Evolutionary conservation across 2,888 invertebrate species (phyloP).

Genomic region (Cryptocephalus primarius): DNA sequence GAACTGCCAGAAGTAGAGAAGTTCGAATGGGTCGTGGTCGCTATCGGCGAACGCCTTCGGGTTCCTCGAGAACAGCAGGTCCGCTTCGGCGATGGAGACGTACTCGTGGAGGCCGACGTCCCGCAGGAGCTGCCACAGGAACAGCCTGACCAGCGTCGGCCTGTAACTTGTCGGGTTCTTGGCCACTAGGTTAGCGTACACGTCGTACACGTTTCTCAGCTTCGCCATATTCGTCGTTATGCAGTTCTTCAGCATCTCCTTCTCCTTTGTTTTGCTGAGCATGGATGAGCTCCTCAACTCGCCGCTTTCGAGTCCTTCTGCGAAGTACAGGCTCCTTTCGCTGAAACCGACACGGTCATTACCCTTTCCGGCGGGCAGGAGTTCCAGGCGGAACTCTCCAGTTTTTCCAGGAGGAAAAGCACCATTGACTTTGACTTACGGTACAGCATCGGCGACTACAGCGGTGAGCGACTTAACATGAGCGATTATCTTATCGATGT

Average conservation of each 20-base stretch:
- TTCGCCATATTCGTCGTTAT: constrained; percentile 39
- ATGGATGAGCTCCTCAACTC: too few relatives aligned
- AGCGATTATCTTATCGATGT: constrained; percentile 34
- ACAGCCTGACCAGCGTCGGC: constrained; percentile 40
- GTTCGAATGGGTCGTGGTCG: constrained; percentile 47
- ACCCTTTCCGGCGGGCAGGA: too few relatives aligned
- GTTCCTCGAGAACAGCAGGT: constrained; percentile 40
- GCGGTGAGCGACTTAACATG: background rate
- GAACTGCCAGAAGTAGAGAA: constrained; percentile 52
- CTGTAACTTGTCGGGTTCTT: constrained; percentile 19
- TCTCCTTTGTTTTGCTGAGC: constrained; percentile 30
- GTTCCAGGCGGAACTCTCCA: too few relatives aligned
- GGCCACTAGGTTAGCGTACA: constrained; percentile 40
- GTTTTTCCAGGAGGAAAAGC: too few relatives aligned
- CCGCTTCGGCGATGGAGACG: constrained; percentile 41
- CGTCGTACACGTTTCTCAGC: constrained; percentile 41
- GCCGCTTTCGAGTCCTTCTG: too few relatives aligned
- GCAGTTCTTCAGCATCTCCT: constrained; percentile 38
- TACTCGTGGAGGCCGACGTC: constrained; percentile 44
- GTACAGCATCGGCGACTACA: background rate
- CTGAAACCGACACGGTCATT: too few relatives aligned
- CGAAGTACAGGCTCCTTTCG: too few relatives aligned
- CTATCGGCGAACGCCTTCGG: constrained; percentile 38
- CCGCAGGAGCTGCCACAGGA: constrained; percentile 50
- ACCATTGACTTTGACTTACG: background rate